phyloP scores from a whole-genome alignment of 64 coral and sea anemone genomes.

The Dendrophyllia cribrosa region DNA sequence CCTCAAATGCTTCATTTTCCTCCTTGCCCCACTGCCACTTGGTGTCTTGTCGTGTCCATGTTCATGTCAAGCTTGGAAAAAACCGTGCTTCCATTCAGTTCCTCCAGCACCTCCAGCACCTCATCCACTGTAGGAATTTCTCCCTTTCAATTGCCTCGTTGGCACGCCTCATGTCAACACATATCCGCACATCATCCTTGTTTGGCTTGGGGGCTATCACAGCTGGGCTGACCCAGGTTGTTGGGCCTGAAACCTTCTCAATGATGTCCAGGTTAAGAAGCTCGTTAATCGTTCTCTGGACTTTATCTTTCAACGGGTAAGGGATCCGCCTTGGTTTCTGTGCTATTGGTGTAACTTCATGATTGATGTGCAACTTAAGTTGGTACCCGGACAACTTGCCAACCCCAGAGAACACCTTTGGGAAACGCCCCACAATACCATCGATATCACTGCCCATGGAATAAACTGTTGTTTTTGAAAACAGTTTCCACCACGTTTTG shows the following conservation, averaged over 20 bases:
- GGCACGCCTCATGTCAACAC: slow-evolving; percentile 47
- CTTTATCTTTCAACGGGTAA: slow-evolving; percentile 13
- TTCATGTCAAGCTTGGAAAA: slow-evolving; percentile 56
- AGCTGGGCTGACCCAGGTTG: slow-evolving; percentile 70
- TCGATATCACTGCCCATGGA: neutral
- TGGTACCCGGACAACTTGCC: slow-evolving; percentile 47
- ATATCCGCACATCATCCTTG: slow-evolving; percentile 30
- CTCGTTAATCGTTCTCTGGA: neutral
- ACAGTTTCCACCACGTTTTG: neutral
- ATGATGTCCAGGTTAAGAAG: slow-evolving; percentile 40
- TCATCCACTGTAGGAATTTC: slow-evolving; percentile 69
- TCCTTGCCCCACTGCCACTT: neutral
- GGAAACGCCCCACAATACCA: neutral
- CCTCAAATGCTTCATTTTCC: slow-evolving; percentile 8
- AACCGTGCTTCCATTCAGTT: slow-evolving; percentile 37
- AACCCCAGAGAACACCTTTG: slow-evolving; percentile 48
- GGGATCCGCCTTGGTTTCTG: slow-evolving; percentile 37
- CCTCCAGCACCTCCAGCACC: slow-evolving; percentile 40
- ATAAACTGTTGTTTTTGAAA: slow-evolving; percentile 2
- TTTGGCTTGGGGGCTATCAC: slow-evolving; percentile 36
- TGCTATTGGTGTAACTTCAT: slow-evolving; percentile 34
- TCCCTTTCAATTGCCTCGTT: slow-evolving; percentile 56
- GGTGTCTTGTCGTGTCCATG: neutral
- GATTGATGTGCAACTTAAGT: slow-evolving; percentile 36
- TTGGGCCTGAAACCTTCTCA: slow-evolving; percentile 34